A percentile compares a stretch with the other conserved stretches of the same genome.
These are phyloP conservation scores for Microctonus brassicae DNA, from an alignment of 2,888 invertebrate species.

Conservation along the genomic window DNA sequence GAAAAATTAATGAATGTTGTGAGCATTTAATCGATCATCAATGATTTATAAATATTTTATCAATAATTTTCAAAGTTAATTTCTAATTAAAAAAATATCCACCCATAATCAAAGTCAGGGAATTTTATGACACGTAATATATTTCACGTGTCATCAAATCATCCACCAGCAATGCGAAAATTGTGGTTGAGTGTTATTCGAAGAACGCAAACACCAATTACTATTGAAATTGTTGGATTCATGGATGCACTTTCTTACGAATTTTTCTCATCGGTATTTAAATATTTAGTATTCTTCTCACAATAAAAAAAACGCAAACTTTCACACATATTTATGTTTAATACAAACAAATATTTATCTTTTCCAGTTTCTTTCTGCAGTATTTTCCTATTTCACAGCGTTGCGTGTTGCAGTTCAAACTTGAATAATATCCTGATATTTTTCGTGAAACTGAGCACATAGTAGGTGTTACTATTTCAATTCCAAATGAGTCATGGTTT, in stretches of 20 bases:
- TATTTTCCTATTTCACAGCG: background rate
- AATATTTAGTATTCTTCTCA: background rate
- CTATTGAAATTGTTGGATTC: conserved; percentile 39
- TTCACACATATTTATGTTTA: no score
- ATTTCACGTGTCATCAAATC: conserved; percentile 18
- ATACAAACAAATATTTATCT: no score
- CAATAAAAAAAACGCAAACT: no score
- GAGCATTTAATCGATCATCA: background rate
- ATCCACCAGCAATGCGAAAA: conserved; percentile 23
- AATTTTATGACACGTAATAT: background rate
- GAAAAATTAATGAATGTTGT: conserved; percentile 44
- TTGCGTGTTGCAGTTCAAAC: background rate
- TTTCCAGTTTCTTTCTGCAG: background rate
- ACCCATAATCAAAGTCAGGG: background rate
- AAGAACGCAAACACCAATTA: conserved; percentile 44
- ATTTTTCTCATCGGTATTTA: conserved; percentile 44
- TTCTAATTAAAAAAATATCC: no score
- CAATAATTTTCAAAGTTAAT: no score
- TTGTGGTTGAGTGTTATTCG: conserved; percentile 19
- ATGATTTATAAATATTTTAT: background rate
- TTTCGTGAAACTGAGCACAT: no score
- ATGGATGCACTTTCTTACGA: conserved; percentile 44
- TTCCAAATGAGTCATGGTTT: no score
- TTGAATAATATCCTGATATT: background rate
- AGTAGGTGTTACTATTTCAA: background rate